These are phyloP conservation scores for Oxyura jamaicensis DNA, from an alignment of 2,113 vertebrate genomes.

Conservation along the genomic window DNA sequence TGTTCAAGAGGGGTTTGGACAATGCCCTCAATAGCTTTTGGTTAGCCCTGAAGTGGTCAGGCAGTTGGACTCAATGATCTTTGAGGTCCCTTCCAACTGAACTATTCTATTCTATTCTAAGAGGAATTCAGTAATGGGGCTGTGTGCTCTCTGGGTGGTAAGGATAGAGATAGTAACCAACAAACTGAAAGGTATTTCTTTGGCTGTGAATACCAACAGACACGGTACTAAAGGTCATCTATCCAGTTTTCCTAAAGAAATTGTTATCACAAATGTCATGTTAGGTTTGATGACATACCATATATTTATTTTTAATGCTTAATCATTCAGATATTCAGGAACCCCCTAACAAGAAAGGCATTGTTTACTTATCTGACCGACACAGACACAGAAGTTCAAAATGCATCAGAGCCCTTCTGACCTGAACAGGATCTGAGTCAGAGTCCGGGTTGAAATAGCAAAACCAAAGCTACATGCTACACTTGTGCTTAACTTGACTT, in stretches of 20 bases:
- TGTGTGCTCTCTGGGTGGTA: background rate
- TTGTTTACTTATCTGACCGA: background rate
- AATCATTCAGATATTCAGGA: background rate
- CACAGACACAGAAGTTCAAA: background rate
- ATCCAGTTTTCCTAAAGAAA: background rate
- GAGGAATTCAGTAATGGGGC: background rate
- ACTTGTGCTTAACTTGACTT: background rate
- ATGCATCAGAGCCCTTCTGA: background rate
- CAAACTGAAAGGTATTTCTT: background rate
- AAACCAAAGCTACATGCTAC: background rate
- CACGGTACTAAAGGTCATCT: background rate
- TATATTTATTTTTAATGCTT: background rate
- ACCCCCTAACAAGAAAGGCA: background rate
- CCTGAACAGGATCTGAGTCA: background rate
- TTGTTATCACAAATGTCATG: background rate
- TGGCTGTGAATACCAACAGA: background rate
- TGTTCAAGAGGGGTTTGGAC: no score
- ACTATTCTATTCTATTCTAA: background rate
- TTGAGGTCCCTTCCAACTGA: no score
- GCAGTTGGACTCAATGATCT: no score
- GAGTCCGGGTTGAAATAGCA: background rate
- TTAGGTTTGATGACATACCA: background rate
- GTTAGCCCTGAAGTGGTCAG: no score
- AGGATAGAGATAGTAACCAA: background rate
- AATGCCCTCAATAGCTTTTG: no score